Percentiles rank a stretch among this genome's conserved stretches.
Conservation (phyloP, 2,888 invertebrate species). For the Ophion slaviceki region DNA sequence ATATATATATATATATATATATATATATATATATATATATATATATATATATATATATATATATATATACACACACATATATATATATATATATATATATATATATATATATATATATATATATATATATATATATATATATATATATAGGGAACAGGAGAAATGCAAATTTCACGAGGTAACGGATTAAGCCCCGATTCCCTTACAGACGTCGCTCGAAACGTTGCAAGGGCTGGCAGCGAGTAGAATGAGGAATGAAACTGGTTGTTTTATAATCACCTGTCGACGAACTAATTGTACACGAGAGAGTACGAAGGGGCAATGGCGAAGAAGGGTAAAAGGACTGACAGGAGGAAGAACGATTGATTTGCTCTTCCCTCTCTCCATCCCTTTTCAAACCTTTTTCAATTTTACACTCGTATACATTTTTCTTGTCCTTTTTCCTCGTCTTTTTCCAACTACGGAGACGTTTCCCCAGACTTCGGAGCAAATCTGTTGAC, state of each 20-base stretch:
- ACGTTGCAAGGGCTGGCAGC: background rate
- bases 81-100: too few species aligned
- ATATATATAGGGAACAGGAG: conserved; percentile 13
- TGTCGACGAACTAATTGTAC: conserved; percentile 59
- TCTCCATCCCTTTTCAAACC: background rate
- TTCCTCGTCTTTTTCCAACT: background rate
- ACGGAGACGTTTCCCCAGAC: background rate
- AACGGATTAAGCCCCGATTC: conserved; percentile 50
- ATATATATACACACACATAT: too few species aligned
- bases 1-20: background rate
- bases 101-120: too few species aligned
- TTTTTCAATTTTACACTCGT: conserved; percentile 4
- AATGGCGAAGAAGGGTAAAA: background rate
- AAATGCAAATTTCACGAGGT: conserved; percentile 58
- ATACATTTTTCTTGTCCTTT: conserved; percentile 1
- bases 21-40: background rate
- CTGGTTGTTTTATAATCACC: conserved; percentile 60
- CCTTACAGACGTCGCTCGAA: conserved; percentile 40
- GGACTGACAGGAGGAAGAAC: conserved; percentile 20
- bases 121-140: background rate
- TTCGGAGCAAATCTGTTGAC: conserved; percentile 31
- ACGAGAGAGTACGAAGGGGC: conserved; percentile 18
- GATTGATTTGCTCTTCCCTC: conserved; percentile 49
- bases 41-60: too few species aligned
- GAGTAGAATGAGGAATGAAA: background rate